Base-by-base conservation (phyloP, 2,113 vertebrate genomes). In the Potamarius usumacintae region DNA sequence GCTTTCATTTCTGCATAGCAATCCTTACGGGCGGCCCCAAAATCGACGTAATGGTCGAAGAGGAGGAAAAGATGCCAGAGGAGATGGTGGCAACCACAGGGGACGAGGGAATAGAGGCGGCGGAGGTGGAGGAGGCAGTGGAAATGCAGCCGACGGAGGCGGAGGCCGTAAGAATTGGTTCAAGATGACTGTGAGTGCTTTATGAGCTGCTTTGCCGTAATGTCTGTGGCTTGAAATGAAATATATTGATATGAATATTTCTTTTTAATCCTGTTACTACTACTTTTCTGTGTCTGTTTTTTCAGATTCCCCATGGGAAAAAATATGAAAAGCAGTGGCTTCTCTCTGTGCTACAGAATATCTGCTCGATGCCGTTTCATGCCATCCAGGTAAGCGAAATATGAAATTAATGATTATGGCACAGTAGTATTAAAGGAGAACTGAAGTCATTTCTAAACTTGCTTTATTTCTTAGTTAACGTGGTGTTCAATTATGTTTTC, bases 251-350 rank as follows among this genome's bases (percentile, higher is more conserved):
- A 12, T n/a, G 18, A 2, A 27, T 79, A 42, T 42, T 42, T 42
- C 42, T 82, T 82, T 48, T 48, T 5, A 14, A 48, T n/a, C 42
- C 3, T 7, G 55, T 17, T 69, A 50, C 12, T 27, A 20, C 30
- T 79, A n/a, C 7, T 9, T 14, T 50, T 78, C 0, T 62, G 15
- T 58, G 20, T 17, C 0, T 72, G 2, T 78, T 0, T 11, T 11
- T 22, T 50, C 84, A 96, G 95, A 95, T 96, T 82, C 95, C 95
- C 60, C 92, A 91, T 34, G 95, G 96, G 53, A 95, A 91, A 86
- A 96, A 96, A 63, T 96, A 96, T 4, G 95, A 96, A 1, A 95
- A 95, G 84, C 11, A 88, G 0, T 96, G 95, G 95, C 92, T 96
- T 25, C 80, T 96, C 18, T 92, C 60, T 20, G 67, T 88, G 9